These are phyloP conservation scores for Drosophila recens DNA, from an alignment of 2,888 invertebrate genomes.

Conservation along the genomic window DNA sequence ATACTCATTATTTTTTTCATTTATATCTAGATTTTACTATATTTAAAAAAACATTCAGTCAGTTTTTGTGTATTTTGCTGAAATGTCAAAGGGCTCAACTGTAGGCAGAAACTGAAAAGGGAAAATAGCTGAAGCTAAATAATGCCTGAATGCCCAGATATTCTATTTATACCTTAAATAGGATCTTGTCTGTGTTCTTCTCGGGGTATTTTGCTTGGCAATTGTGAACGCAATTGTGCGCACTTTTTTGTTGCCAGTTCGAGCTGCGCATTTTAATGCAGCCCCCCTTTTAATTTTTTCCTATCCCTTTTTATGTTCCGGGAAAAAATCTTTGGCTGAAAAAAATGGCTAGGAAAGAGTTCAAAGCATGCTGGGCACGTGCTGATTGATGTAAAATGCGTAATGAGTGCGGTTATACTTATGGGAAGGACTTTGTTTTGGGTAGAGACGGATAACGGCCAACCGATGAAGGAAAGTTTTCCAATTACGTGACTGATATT, in stretches of 20 bases:
- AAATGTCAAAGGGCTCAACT: background rate
- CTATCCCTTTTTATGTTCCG: constrained; percentile 23
- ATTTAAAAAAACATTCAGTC: background rate
- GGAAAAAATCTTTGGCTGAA: constrained; percentile 7
- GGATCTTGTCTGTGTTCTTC: background rate
- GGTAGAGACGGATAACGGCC: constrained; percentile 62
- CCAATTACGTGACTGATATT: constrained; percentile 55
- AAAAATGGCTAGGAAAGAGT: constrained; percentile 52
- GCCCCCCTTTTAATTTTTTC: constrained; percentile 14
- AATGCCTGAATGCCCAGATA: constrained; percentile 30
- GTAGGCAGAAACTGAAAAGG: background rate
- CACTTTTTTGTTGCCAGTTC: constrained; percentile 45
- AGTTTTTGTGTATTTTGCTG: background rate
- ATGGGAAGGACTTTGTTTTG: constrained; percentile 17
- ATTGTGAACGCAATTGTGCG: constrained; percentile 74
- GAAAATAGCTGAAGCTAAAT: constrained; percentile 8
- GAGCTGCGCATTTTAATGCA: constrained; percentile 58
- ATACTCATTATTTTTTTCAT: too few species aligned
- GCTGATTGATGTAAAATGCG: constrained; percentile 79
- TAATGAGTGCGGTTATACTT: constrained; percentile 76
- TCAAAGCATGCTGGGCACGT: constrained; percentile 74
- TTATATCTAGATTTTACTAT: background rate
- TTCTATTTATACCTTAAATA: constrained; percentile 11
- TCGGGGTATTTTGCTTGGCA: constrained; percentile 56
- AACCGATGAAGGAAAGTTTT: constrained; percentile 59